phyloP scores from a whole-genome alignment of 1,140 invertebrate species.

The Sarcophaga peregrina region DNA sequence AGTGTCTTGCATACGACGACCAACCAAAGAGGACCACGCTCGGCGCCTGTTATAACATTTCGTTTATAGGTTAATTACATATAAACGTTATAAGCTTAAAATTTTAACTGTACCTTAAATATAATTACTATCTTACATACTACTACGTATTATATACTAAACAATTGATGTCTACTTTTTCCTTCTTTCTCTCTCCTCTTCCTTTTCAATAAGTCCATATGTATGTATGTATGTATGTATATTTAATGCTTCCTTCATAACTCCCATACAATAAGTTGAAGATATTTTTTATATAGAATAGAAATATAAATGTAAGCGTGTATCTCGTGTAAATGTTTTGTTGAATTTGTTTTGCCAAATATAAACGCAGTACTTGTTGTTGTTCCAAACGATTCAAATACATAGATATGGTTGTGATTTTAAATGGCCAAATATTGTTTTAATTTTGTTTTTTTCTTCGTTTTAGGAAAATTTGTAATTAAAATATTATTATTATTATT shows the following conservation, averaged over 20 bases:
- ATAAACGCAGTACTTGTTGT: neutral
- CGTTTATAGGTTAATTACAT: slow-evolving; percentile 45
- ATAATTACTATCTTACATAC: too few species aligned
- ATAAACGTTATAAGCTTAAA: neutral
- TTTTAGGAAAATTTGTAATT: neutral
- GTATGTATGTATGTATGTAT: too few species aligned
- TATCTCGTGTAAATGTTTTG: neutral
- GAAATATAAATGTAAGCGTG: neutral
- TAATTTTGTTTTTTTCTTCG: too few species aligned
- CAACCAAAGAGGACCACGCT: slow-evolving; percentile 55
- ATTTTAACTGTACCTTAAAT: too few species aligned
- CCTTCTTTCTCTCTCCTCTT: neutral
- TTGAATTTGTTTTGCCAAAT: neutral
- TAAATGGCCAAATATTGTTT: slow-evolving; percentile 11
- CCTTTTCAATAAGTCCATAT: too few species aligned
- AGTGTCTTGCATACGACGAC: slow-evolving; percentile 50
- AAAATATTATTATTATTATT: neutral
- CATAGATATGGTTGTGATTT: slow-evolving; percentile 31
- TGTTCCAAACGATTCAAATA: slow-evolving; percentile 27
- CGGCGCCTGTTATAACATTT: slow-evolving; percentile 61
- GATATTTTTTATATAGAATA: neutral
- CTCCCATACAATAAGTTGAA: too few species aligned
- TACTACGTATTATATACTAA: neutral
- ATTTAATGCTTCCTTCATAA: too few species aligned
- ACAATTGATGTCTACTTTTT: neutral